Base-by-base conservation (phyloP, 2,797 vertebrate genomes). In the Lepilemur septentrionalis region DNA sequence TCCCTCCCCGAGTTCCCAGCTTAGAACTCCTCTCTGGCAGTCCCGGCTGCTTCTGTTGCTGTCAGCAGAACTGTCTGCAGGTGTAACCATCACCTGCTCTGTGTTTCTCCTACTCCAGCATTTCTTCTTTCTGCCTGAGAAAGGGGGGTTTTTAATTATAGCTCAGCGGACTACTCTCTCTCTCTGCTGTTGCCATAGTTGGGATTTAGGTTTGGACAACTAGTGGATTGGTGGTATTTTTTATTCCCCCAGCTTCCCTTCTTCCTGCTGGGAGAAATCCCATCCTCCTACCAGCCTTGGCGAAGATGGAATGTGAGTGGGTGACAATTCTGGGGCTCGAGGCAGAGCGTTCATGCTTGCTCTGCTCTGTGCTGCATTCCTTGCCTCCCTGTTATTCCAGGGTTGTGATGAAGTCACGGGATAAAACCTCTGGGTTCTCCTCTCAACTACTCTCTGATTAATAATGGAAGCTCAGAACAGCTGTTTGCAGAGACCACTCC, bases 1-100 rank as follows among this genome's bases (percentile, higher is more conserved):
- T 46, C 1, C 38, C 8, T 3, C 11, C 20, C 25, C 0, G 1
- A 7, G 2, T 63, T 59, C 25, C 48, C 59, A 9, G 35, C 32
- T 43, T 69, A 1, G 4, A 50, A 43, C 81, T 96, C 57, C 48
- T 72, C 23, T 5, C 57, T 1, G 32, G 59, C 72, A 7, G 43
- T 18, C 28, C 48, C 4, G 15, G 48, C 52, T 2, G 55, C 81
- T 91, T 96, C 65, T 84, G 93, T 76, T 65, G 7, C 57, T 46
- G 94, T 97, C 96, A 97, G 98, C 97, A 96, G 82, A 93, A 91
- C 43, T 96, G 85, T 83, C 96, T 61, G 93, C 91, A 97, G 93
- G 65, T 93, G 87, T 55, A 89, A 93, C 8, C 20, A 23, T 88
- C 96, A 80, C 69, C 85, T 95, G 95, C 97, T 86, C 73, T 4